Evolutionary conservation across 2,888 invertebrate species (phyloP), one percentile per base, ranked within the genome.

Genomic region (Coelogynopora nodosa): DNA sequence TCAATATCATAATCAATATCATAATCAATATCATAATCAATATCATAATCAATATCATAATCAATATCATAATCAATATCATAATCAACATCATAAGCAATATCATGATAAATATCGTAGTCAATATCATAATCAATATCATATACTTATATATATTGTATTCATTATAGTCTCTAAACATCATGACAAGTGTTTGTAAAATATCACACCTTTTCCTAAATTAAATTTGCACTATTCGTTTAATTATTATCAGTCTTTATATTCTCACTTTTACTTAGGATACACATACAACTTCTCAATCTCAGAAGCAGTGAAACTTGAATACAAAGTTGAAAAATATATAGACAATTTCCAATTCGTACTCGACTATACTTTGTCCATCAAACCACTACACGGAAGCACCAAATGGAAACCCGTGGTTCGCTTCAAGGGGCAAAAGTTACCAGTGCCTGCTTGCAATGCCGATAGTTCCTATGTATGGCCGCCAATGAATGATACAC

Each of bases 401-500:
- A 26, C 23, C 27, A 23, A 10, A 74, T 74, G 74, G 74, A 74
- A 74, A 74, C 74, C 74, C 18, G 74, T 74, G 23, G 74, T 74
- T 74, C 74, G 74, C 2, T 74, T 74, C 27, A 74, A 74, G 74
- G 23, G 23, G 23, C 74, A 74, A 26, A 74, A 74, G 23, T 26
- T 74, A 2, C 74, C 74, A 23, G 74, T 85, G 1, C 85, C 85
- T 27, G 23, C 13, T 26, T 85, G 85, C 28, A 49, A 28, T 23
- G 13, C 84, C 2, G 29, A 85, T 27, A 84, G 85, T 0, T 23
- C 27, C 26, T 82, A 31, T n/a, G 83, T 84, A 0, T 85, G 85
- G 85, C 85, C 85, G 0, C 30, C 67, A 0, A 31, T 85, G 74
- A 80, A 67, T n/a, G 23, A 67, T 85, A 82, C 67, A 13, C 5